Percentiles rank a stretch among this genome's conserved stretches.
phyloP scores from a whole-genome alignment of 2,113 vertebrate genomes.

The Sterna hirundo region DNA sequence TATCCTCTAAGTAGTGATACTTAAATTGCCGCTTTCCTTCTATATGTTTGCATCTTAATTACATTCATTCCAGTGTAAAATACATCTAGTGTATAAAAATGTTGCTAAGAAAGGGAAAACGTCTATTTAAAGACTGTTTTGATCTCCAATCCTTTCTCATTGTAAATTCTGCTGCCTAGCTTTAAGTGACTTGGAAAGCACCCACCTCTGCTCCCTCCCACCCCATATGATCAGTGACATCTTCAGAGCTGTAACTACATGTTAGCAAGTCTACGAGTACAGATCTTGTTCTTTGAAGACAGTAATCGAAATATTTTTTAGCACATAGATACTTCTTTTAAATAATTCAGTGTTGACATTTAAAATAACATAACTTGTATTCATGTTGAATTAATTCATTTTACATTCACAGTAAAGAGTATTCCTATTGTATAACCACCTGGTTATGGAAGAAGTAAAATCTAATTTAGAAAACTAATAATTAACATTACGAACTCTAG shows the following conservation, averaged over 20 bases:
- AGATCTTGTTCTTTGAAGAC: not conserved
- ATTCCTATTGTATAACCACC: not conserved
- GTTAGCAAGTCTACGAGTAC: not conserved
- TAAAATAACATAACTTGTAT: not conserved
- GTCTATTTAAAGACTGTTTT: not conserved
- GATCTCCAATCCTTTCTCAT: not conserved
- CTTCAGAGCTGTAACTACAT: not conserved
- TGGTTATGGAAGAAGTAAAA: not conserved
- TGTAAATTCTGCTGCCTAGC: not conserved
- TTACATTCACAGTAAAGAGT: not conserved
- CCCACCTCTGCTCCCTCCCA: not conserved
- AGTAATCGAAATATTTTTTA: not conserved
- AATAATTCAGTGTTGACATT: not conserved
- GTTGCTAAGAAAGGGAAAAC: not conserved
- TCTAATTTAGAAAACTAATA: conserved; percentile 12
- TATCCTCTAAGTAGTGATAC: not conserved
- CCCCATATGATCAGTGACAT: not conserved
- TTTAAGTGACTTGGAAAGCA: not conserved
- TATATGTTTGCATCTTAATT: not conserved
- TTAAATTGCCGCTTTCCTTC: not conserved
- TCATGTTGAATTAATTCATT: not conserved
- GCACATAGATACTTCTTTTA: not conserved
- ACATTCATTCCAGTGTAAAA: not conserved
- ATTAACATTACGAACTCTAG: not conserved
- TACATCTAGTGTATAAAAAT: not conserved